Percentiles rank a stretch among this genome's conserved stretches.
Conservation (phyloP, 2,797 vertebrate genomes). For the Pogoniulus pusillus region DNA sequence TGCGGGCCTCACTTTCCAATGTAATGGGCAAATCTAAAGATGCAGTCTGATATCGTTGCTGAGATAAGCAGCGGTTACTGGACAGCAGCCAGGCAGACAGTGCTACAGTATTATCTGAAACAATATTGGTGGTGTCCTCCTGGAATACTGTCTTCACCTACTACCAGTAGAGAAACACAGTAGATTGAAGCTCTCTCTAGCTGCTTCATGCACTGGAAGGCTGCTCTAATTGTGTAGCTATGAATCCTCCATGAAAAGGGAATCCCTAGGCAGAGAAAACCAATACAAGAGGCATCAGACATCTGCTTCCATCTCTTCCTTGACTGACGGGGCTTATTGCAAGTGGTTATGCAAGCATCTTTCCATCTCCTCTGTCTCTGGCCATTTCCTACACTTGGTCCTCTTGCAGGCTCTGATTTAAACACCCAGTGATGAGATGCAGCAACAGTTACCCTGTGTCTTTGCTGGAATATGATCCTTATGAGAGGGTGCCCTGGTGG, state of each 20-base stretch:
- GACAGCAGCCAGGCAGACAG: constrained; percentile 40
- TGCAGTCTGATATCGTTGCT: neutral
- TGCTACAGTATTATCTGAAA: neutral
- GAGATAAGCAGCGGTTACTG: constrained; percentile 41
- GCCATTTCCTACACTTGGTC: neutral
- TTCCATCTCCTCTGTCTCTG: neutral
- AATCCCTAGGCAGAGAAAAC: constrained; percentile 5
- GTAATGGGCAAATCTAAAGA: neutral
- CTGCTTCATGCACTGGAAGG: constrained; percentile 35
- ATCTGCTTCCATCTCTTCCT: constrained; percentile 8
- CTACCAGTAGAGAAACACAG: constrained; percentile 12
- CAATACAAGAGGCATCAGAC: neutral
- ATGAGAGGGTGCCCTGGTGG: neutral
- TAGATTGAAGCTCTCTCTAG: neutral
- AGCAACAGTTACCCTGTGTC: neutral
- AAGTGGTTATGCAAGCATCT: neutral
- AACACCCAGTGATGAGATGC: neutral
- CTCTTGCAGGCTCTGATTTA: neutral
- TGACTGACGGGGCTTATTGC: neutral
- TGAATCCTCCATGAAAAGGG: constrained; percentile 24
- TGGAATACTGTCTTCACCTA: constrained; percentile 37
- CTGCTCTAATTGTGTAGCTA: constrained; percentile 22
- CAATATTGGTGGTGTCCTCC: constrained; percentile 12
- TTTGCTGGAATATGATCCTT: neutral
- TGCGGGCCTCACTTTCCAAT: neutral